Evolutionary conservation across 2,797 vertebrate species (phyloP).

Genomic region (Semaprochilodus insignis): DNA sequence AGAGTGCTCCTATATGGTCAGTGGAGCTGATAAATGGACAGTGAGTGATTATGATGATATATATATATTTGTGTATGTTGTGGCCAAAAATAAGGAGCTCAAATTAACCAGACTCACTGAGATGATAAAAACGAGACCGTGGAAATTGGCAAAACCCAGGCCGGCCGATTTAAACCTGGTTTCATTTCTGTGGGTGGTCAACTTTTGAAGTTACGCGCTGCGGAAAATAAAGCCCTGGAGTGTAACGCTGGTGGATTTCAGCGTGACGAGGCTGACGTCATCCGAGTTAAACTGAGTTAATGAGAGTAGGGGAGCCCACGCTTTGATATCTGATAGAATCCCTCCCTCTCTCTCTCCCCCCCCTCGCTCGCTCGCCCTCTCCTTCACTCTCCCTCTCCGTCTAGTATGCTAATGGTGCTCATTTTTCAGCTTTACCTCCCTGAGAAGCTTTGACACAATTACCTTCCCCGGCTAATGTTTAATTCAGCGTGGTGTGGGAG

Average conservation of each 20-base stretch:
- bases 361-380: background rate
- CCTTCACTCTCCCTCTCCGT: conserved; percentile 6
- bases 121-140: background rate
- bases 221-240: background rate
- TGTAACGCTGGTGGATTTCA: background rate
- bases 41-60: no score
- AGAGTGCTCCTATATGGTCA: no score
- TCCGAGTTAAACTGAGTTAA: conserved; percentile 42
- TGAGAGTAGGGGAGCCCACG: conserved; percentile 25
- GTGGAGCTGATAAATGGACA: no score
- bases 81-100: no score
- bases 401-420: conserved; percentile 49
- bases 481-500: conserved; percentile 46
- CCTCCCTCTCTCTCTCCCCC: background rate
- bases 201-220: background rate
- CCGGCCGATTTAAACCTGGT: background rate
- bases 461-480: conserved; percentile 55
- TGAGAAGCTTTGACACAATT: conserved; percentile 59
- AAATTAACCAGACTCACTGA: background rate
- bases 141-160: no score
- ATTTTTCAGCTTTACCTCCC: conserved; percentile 56
- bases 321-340: conserved; percentile 34
- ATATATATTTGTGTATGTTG: no score
- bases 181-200: background rate
- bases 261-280: background rate